Evolutionary conservation across 2,888 invertebrate species (phyloP).

Genomic region (Boloria euphrosyne): DNA sequence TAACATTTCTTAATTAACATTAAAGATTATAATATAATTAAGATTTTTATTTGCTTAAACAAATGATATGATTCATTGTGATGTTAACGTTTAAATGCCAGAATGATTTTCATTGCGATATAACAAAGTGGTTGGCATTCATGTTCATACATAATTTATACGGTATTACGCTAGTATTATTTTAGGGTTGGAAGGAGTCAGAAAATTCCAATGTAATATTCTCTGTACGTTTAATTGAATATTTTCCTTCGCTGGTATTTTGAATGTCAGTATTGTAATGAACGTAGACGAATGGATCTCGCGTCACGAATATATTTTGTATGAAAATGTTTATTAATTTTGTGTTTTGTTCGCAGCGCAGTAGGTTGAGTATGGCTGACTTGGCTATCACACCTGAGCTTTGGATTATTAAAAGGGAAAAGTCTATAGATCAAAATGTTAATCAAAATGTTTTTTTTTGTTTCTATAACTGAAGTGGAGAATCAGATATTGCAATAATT

Average conservation of each 20-base stretch:
- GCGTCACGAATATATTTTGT: constrained; percentile 4
- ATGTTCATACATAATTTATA: constrained; percentile 58
- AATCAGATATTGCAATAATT: too few relatives aligned
- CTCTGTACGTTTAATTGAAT: constrained; percentile 49
- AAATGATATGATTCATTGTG: constrained; percentile 18
- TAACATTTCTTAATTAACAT: too few relatives aligned
- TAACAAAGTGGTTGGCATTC: constrained; percentile 41
- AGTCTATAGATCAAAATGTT: too few relatives aligned
- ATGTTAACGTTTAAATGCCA: constrained; percentile 33
- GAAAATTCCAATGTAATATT: constrained; percentile 47
- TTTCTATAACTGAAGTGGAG: too few relatives aligned
- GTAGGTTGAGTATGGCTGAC: not conserved
- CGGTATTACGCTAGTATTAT: constrained; percentile 55
- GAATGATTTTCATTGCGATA: constrained; percentile 37
- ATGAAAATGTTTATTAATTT: constrained; percentile 3
- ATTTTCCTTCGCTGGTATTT: constrained; percentile 28
- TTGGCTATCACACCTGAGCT: too few relatives aligned
- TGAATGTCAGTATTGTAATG: constrained; percentile 23
- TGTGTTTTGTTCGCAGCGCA: not conserved
- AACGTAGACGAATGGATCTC: constrained; percentile 23
- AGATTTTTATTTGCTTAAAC: not conserved
- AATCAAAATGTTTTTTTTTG: too few relatives aligned
- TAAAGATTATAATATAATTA: too few relatives aligned
- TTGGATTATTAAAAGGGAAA: too few relatives aligned
- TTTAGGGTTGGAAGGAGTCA: constrained; percentile 48